A percentile compares a stretch with the other conserved stretches of the same genome.
These are phyloP conservation scores for Ataeniobius toweri DNA, from an alignment of 2,797 vertebrate species.

Conservation along the genomic window DNA sequence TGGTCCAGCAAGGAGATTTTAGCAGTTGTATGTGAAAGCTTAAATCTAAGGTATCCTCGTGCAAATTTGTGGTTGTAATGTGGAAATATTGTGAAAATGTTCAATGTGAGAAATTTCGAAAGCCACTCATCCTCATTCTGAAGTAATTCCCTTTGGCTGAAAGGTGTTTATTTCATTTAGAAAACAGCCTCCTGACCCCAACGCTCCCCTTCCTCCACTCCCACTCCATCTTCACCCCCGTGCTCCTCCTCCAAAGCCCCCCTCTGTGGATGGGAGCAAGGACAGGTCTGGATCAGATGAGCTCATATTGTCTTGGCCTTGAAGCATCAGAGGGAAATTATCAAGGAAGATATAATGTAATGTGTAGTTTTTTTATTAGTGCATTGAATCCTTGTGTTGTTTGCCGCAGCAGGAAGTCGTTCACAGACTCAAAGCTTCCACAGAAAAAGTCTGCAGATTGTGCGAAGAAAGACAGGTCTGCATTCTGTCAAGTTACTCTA, in stretches of 20 bases:
- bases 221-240: slow-evolving; percentile 79
- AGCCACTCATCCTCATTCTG: background rate
- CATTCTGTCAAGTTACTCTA: slow-evolving; percentile 27
- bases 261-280: slow-evolving; percentile 71
- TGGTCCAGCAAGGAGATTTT: background rate
- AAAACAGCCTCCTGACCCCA: slow-evolving; percentile 79
- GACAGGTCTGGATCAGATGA: slow-evolving; percentile 73
- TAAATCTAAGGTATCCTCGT: background rate
- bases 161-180: slow-evolving; percentile 63
- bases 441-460: slow-evolving; percentile 71
- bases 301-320: slow-evolving; percentile 20
- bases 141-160: slow-evolving; percentile 33
- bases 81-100: slow-evolving; percentile 1
- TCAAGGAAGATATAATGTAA: background rate
- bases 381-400: slow-evolving; percentile 52
- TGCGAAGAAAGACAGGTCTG: slow-evolving; percentile 80
- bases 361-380: slow-evolving; percentile 18
- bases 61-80: background rate
- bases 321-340: slow-evolving; percentile 2
- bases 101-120: background rate
- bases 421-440: slow-evolving; percentile 65
- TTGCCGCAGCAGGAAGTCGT: slow-evolving; percentile 72
- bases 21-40: background rate
- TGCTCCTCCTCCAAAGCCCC: slow-evolving; percentile 64
- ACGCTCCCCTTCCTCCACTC: slow-evolving; percentile 75